Percentiles rank a stretch among this genome's conserved stretches.
Evolutionary conservation across 2,797 vertebrate genomes (phyloP).

Genomic region (Crocidura indochinensis): DNA sequence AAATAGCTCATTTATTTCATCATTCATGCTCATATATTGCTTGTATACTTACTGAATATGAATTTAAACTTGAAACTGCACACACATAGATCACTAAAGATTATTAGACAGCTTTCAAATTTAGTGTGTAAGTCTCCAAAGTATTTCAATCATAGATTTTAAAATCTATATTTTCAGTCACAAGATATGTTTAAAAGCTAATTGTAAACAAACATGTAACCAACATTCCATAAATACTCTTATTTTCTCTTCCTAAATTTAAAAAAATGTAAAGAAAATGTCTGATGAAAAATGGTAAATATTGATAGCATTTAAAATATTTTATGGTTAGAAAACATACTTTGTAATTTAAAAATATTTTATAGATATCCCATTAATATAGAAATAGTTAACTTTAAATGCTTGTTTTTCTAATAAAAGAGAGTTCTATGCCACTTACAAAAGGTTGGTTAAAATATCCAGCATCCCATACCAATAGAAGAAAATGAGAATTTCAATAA

Average conservation of each 20-base stretch:
- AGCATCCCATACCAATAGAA: not conserved
- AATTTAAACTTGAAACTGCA: not conserved
- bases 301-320: constrained; percentile 42
- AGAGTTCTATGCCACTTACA: not conserved
- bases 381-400: constrained; percentile 57
- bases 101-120: constrained; percentile 31
- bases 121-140: not conserved
- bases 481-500: constrained; percentile 41
- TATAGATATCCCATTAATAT: constrained; percentile 39
- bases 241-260: constrained; percentile 63
- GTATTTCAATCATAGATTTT: constrained; percentile 1
- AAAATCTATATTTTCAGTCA: constrained; percentile 26
- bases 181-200: constrained; percentile 54
- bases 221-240: not conserved
- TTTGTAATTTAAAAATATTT: constrained; percentile 24
- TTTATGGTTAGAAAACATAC: constrained; percentile 13
- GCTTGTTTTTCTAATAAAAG: constrained; percentile 59
- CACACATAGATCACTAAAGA: not conserved
- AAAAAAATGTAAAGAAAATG: not conserved
- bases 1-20: constrained; percentile 9
- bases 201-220: constrained; percentile 54
- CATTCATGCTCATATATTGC: not conserved
- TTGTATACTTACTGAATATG: not conserved
- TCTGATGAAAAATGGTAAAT: constrained; percentile 11
- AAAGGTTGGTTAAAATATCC: constrained; percentile 15